Percentiles rank a stretch among this genome's conserved stretches.
These are phyloP conservation scores for Pyrochroa serraticornis DNA, from an alignment of 2,888 invertebrate species.

Conservation along the genomic window DNA sequence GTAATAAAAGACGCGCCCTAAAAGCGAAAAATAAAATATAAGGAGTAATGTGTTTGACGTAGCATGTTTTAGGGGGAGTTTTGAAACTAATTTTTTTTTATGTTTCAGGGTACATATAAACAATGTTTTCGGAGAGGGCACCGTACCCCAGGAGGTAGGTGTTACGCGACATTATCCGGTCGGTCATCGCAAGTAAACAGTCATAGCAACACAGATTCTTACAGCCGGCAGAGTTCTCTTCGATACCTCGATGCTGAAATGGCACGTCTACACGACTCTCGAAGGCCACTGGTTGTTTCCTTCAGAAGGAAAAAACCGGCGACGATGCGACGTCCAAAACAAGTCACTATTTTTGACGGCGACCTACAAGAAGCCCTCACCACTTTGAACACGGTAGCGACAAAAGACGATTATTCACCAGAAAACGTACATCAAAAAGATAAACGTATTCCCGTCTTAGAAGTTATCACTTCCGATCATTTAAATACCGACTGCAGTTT, in stretches of 20 bases:
- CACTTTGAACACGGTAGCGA: constrained; percentile 28
- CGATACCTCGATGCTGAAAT: constrained; percentile 56
- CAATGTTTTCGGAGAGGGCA: constrained; percentile 45
- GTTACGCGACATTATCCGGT: constrained; percentile 53
- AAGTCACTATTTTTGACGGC: constrained; percentile 26
- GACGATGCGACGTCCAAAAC: constrained; percentile 28
- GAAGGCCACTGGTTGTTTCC: constrained; percentile 56
- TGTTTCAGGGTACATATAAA: constrained; percentile 51
- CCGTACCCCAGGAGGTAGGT: constrained; percentile 47
- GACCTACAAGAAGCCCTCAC: constrained; percentile 44
- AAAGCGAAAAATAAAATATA: too few relatives aligned
- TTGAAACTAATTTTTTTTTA: neutral
- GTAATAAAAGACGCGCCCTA: too few relatives aligned
- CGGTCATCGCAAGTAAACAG: constrained; percentile 52
- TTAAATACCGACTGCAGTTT: constrained; percentile 30
- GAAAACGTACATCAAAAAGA: neutral
- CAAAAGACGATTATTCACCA: neutral
- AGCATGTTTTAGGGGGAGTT: neutral
- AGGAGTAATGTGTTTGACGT: too few relatives aligned
- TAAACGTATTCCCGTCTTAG: constrained; percentile 19
- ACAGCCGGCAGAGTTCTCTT: constrained; percentile 52
- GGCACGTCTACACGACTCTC: constrained; percentile 51
- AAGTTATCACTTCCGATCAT: constrained; percentile 4
- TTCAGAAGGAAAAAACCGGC: constrained; percentile 49
- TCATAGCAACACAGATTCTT: constrained; percentile 54